Conservation (phyloP, 2,888 invertebrate genomes). For the Leucophora obtusa region DNA sequence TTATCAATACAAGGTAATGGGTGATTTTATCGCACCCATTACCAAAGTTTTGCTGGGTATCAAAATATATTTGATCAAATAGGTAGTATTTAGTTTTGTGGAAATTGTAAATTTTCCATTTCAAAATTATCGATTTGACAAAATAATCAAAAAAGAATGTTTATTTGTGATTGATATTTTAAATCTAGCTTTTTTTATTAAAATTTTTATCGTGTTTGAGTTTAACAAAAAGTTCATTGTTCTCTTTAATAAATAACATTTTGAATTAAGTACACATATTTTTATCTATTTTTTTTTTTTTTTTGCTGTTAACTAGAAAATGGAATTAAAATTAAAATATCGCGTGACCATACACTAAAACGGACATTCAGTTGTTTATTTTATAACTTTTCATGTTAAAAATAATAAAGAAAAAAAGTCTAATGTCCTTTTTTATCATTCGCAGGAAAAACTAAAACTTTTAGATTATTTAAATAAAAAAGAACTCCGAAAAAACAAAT, state of each 20-base stretch:
- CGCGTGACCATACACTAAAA: constrained; percentile 45
- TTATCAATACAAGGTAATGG: too few relatives aligned
- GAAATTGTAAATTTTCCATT: too few relatives aligned
- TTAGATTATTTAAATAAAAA: too few relatives aligned
- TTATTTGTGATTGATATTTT: too few relatives aligned
- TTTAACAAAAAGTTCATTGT: constrained; percentile 41
- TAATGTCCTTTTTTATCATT: background rate
- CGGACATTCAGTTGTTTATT: background rate
- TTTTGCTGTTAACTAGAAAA: background rate
- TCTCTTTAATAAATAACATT: constrained; percentile 37
- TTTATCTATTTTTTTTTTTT: background rate
- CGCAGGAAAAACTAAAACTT: background rate
- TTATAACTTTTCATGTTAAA: background rate
- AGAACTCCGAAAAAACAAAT: background rate
- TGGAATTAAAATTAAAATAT: constrained; percentile 53
- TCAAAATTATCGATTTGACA: too few relatives aligned
- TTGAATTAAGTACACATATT: constrained; percentile 24
- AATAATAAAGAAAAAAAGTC: background rate
- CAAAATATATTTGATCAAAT: too few relatives aligned
- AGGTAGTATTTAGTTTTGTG: too few relatives aligned
- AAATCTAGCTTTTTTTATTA: too few relatives aligned
- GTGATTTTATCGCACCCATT: too few relatives aligned
- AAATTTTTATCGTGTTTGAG: background rate
- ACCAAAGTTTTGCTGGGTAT: too few relatives aligned
- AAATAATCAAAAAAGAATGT: too few relatives aligned